phyloP scores from a whole-genome alignment of 2,888 invertebrate genomes.

The Lissocephala sabroskyi region DNA sequence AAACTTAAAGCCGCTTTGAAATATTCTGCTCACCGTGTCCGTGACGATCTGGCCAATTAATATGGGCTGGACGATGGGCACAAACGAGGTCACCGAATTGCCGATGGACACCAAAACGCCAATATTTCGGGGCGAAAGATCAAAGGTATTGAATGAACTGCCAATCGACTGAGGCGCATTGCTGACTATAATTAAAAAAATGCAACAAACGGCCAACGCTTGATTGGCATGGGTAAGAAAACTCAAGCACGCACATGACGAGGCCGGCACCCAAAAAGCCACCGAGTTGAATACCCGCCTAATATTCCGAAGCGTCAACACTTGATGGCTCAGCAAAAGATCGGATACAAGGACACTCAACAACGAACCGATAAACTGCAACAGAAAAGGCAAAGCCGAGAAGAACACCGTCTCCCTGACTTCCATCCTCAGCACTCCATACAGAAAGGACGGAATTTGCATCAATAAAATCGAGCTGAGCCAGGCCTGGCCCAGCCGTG shows the following conservation, averaged over 20 bases:
- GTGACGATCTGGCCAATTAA: constrained; percentile 74
- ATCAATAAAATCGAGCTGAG: constrained; percentile 80
- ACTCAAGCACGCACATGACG: constrained; percentile 74
- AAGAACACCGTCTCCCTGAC: constrained; percentile 74
- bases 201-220: constrained; percentile 72
- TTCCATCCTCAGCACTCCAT: constrained; percentile 76
- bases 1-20: too few species aligned
- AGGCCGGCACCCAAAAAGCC: constrained; percentile 74
- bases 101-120: constrained; percentile 80
- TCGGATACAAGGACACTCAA: constrained; percentile 73
- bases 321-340: constrained; percentile 67
- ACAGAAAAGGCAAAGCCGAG: constrained; percentile 74
- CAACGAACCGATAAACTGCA: constrained; percentile 74
- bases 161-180: constrained; percentile 68
- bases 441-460: constrained; percentile 80
- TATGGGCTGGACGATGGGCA: constrained; percentile 77
- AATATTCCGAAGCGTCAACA: constrained; percentile 60
- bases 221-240: constrained; percentile 71
- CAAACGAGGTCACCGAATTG: constrained; percentile 76
- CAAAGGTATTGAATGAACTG: constrained; percentile 75
- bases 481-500: constrained; percentile 79
- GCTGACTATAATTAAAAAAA: constrained; percentile 75
- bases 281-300: constrained; percentile 59
- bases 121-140: constrained; percentile 79
- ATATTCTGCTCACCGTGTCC: constrained; percentile 60